Percentiles rank a stretch among this genome's conserved stretches.
Evolutionary conservation across 2,888 invertebrate genomes (phyloP).

Genomic region (Ichneumon xanthorius): DNA sequence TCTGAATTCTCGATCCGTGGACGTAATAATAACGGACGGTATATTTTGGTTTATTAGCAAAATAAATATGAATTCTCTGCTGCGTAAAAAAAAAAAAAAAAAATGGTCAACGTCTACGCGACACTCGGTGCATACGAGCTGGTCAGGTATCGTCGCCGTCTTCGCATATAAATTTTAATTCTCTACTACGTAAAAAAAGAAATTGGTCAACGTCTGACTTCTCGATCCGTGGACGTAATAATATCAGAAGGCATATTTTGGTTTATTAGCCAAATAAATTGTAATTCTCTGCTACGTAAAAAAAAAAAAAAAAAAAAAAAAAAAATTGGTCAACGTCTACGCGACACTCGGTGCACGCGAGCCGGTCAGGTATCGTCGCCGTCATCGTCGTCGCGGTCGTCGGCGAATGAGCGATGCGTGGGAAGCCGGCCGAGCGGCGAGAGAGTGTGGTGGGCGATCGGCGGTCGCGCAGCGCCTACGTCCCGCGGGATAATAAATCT

Average conservation of each 20-base stretch:
- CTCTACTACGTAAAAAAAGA: background rate
- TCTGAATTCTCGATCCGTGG: background rate
- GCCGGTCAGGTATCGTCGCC: conserved; percentile 43
- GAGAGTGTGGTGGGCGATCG: conserved; percentile 77
- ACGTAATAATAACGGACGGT: background rate
- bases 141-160: too few species aligned
- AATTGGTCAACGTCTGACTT: background rate
- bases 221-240: background rate
- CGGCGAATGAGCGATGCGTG: conserved; percentile 82
- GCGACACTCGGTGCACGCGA: background rate
- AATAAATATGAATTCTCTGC: background rate
- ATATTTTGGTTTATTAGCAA: background rate
- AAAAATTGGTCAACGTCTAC: background rate
- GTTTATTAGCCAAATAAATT: background rate
- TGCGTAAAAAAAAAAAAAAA: background rate
- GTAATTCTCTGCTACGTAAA: too few species aligned
- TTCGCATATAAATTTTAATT: background rate
- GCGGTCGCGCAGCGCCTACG: conserved; percentile 74
- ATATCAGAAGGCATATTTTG: background rate
- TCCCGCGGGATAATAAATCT: conserved; percentile 80
- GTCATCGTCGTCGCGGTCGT: conserved; percentile 33
- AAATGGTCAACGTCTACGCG: too few species aligned
- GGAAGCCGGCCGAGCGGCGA: conserved; percentile 74
- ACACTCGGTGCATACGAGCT: too few species aligned
- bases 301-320: background rate